Evolutionary conservation across 2,888 invertebrate species (phyloP).

Genomic region (Synergus gifuensis): DNA sequence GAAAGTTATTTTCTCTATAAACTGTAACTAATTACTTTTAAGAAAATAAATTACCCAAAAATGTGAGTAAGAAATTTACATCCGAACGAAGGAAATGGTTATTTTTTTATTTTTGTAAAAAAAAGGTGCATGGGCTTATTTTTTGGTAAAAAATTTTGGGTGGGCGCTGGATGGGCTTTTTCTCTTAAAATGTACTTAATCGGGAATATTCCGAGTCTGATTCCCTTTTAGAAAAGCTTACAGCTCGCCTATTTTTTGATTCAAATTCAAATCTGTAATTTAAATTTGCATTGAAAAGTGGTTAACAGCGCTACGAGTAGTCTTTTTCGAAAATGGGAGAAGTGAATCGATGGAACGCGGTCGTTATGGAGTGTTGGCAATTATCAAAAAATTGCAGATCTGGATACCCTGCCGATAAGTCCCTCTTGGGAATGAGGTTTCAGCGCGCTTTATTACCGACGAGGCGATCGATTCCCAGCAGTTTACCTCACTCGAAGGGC

Average conservation of each 20-base stretch:
- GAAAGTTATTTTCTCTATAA: too few relatives aligned
- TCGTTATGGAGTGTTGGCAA: constrained; percentile 33
- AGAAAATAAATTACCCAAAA: too few relatives aligned
- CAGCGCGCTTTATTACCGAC: constrained; percentile 71
- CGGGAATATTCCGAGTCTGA: too few relatives aligned
- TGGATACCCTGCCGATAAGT: constrained; percentile 69
- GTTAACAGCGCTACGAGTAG: constrained; percentile 1
- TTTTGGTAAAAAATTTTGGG: too few relatives aligned
- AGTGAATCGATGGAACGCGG: constrained; percentile 20
- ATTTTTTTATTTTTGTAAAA: too few relatives aligned
- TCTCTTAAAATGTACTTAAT: too few relatives aligned
- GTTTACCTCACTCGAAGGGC: constrained; percentile 2
- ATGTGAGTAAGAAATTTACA: too few relatives aligned
- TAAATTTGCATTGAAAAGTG: background rate
- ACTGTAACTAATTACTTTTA: too few relatives aligned
- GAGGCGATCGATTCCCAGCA: constrained; percentile 65
- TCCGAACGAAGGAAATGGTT: too few relatives aligned
- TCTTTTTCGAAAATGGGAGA: background rate
- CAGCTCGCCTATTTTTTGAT: background rate
- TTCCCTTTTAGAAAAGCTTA: too few relatives aligned
- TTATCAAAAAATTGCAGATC: constrained; percentile 15
- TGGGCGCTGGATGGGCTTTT: too few relatives aligned
- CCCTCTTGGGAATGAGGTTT: constrained; percentile 54
- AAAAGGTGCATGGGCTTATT: too few relatives aligned
- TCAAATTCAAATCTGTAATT: background rate